Percentiles rank a stretch among this genome's conserved stretches.
phyloP scores from a whole-genome alignment of 30 jellyfish, hydroid and myxozoan genomes.

The Hydractinia echinata region DNA sequence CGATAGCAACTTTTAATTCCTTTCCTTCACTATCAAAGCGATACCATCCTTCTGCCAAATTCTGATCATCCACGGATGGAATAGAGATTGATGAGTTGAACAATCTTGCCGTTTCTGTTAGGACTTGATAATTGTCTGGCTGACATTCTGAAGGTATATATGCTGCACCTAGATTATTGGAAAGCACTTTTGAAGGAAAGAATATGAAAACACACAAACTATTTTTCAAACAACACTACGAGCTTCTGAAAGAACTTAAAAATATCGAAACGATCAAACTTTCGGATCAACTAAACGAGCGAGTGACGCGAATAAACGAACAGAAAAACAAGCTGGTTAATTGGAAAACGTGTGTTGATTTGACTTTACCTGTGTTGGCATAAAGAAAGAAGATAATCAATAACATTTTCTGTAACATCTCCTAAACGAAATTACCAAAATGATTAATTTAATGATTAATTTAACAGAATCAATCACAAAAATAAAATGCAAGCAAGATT shows the following conservation, averaged over 20 bases:
- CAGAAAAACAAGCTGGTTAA: too few relatives aligned
- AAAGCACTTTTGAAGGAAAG: neutral
- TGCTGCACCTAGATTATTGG: neutral
- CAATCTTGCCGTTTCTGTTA: constrained; percentile 1
- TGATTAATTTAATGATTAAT: too few relatives aligned
- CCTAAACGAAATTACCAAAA: too few relatives aligned
- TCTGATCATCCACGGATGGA: neutral
- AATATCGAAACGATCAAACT: neutral
- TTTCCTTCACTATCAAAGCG: neutral
- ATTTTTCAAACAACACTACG: neutral
- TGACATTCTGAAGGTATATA: constrained; percentile 10
- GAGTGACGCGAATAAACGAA: too few relatives aligned
- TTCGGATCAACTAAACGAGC: too few relatives aligned
- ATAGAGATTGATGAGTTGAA: neutral
- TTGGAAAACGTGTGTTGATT: too few relatives aligned
- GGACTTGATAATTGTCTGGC: neutral
- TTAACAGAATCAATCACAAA: too few relatives aligned
- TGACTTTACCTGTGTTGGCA: too few relatives aligned
- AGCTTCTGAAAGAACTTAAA: neutral
- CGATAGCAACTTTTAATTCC: neutral
- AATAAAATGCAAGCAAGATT: too few relatives aligned
- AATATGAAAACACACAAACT: neutral
- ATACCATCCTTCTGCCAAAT: constrained; percentile 5
- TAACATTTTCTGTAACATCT: too few relatives aligned
- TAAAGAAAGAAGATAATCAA: too few relatives aligned